Evolutionary conservation across 2,888 invertebrate species (phyloP), one percentile per base, ranked within the genome.

Genomic region (Cyaniris semiargus): DNA sequence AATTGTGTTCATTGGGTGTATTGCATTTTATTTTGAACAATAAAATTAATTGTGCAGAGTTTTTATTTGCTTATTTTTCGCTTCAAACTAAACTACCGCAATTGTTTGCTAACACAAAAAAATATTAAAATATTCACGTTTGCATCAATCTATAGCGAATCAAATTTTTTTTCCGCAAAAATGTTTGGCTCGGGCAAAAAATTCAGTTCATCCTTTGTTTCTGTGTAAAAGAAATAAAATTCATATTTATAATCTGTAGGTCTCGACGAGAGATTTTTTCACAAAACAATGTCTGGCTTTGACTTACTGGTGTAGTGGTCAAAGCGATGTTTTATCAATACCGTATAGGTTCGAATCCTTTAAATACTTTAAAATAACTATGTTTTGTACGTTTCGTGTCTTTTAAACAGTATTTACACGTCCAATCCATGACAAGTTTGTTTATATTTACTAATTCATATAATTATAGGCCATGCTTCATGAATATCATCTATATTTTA

Each of bases 161-260:
- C 66, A 66, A 66, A 66, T 66, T 31, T 66, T 66, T 66, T 66
- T 66, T 27, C 27, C 66, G 23, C 27, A 66, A 66, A 66, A 66
- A 66, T 8, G 27, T 66, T 66, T 31, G 18, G 27, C 66, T 27
- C 23, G 10, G 60, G 23, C 13, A 23, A 66, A 66, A 66, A 66
- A 66, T 31, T 27, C 66, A 27, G 27, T 27, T 13, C 60, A 23
- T 23, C 66, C 66, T 66, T 27, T 66, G 66, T 31, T 66, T 66
- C 66, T 6, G 27, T 66, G 1, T 31, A 31, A 66, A 66, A 66
- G 15, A 66, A 66, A 66, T 66, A 66, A 27, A 66, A 66, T 66
- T 66, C 66, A 66, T 66, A 66, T 66, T 66, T 31, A 66, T 66
- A 66, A 66, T 66, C 66, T 66, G 66, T 15, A 27, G 27, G 15